Evolutionary conservation across 2,113 vertebrate species (phyloP).

Genomic region (Scortum barcoo): DNA sequence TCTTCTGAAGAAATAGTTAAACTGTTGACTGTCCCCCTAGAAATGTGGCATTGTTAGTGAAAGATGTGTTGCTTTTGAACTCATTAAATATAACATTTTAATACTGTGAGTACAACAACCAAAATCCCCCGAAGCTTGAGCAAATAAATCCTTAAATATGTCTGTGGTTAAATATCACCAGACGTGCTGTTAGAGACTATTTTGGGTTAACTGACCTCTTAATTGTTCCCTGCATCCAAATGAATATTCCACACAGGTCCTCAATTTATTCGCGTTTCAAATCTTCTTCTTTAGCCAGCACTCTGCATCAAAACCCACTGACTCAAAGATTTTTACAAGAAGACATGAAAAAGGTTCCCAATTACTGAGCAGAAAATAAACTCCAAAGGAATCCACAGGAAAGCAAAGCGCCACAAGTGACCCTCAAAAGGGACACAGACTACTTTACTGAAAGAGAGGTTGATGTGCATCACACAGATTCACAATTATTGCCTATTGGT

Average conservation of each 20-base stretch:
- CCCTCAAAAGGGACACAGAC: not conserved
- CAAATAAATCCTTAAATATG: not conserved
- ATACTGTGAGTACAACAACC: not conserved
- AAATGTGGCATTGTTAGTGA: not conserved
- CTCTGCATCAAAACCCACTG: not conserved
- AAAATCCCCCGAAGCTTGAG: not conserved
- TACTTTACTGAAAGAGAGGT: constrained; percentile 1
- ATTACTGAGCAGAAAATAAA: constrained; percentile 1
- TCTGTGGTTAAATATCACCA: not conserved
- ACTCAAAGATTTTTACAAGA: not conserved
- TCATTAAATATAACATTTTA: not conserved
- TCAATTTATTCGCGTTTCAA: not conserved
- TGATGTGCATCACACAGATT: not conserved
- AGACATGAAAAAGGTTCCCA: not conserved
- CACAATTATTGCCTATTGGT: not conserved
- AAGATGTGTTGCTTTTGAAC: not conserved
- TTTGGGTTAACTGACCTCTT: not conserved
- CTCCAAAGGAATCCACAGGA: not conserved
- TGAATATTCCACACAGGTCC: not conserved
- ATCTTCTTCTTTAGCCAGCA: no score
- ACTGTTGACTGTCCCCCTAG: not conserved
- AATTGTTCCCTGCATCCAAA: not conserved
- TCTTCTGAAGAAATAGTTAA: not conserved
- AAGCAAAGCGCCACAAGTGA: not conserved
- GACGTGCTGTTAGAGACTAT: not conserved